phyloP scores from a whole-genome alignment of 2,888 invertebrate species.

The Ectropis crepuscularia region DNA sequence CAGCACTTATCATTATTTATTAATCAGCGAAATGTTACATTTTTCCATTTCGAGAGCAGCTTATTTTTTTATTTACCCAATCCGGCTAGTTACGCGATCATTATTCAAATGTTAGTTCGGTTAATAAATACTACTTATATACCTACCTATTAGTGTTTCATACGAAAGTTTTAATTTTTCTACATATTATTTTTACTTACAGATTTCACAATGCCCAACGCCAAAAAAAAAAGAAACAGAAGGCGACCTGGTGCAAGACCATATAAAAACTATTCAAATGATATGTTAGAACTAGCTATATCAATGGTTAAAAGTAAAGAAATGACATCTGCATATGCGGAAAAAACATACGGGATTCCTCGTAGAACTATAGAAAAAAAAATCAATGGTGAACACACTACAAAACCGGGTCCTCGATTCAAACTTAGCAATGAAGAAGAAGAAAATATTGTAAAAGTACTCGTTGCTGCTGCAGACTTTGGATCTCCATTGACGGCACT shows the following conservation, averaged over 20 bases:
- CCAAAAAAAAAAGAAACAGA: conserved; percentile 13
- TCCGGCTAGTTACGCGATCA: too few relatives aligned
- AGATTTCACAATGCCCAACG: conserved; percentile 1
- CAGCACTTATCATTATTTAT: too few relatives aligned
- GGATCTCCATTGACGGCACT: conserved; percentile 27
- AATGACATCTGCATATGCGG: conserved; percentile 34
- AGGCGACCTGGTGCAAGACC: conserved; percentile 27
- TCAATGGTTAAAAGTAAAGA: conserved; percentile 26
- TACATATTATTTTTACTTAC: conserved; percentile 5
- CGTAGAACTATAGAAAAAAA: conserved; percentile 34
- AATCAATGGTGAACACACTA: conserved; percentile 24
- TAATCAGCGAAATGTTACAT: too few relatives aligned
- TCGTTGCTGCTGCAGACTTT: conserved; percentile 34
- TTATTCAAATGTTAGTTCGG: too few relatives aligned
- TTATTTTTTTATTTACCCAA: too few relatives aligned
- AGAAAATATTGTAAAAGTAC: conserved; percentile 23
- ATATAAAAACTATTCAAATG: conserved; percentile 35
- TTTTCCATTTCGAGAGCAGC: too few relatives aligned
- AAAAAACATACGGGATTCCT: conserved; percentile 36
- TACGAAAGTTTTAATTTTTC: background rate
- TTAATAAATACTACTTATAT: too few relatives aligned
- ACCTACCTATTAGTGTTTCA: background rate
- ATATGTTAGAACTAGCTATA: conserved; percentile 33
- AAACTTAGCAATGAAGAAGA: conserved; percentile 23
- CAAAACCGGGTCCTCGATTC: conserved; percentile 19